These are phyloP conservation scores for Kryptolebias ocellatus DNA, from an alignment of 2,797 vertebrate genomes.

Conservation along the genomic window DNA sequence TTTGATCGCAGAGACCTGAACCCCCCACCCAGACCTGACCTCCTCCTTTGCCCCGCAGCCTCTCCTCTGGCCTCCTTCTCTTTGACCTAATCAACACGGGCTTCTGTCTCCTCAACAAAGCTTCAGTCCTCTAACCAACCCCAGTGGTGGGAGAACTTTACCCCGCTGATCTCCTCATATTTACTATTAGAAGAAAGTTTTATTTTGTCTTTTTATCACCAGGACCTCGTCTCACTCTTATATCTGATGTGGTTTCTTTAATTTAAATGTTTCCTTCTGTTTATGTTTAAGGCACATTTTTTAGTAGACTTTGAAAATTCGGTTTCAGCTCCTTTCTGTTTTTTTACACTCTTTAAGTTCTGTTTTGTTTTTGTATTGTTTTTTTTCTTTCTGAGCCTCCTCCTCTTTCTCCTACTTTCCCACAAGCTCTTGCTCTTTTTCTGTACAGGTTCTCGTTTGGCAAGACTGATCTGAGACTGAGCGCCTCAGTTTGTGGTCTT, in stretches of 20 bases:
- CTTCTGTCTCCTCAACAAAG: constrained; percentile 30
- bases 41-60: constrained; percentile 28
- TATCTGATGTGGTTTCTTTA: constrained; percentile 8
- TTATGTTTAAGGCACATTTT: constrained; percentile 36
- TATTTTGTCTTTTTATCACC: constrained; percentile 3
- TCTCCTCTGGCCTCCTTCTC: constrained; percentile 48
- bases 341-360: constrained; percentile 19
- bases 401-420: constrained; percentile 2
- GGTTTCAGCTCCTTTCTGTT: constrained; percentile 17
- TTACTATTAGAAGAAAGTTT: constrained; percentile 21
- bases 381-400: not conserved
- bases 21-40: constrained; percentile 34
- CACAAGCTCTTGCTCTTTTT: constrained; percentile 37
- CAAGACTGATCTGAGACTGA: constrained; percentile 50
- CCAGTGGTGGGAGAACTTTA: constrained; percentile 36
- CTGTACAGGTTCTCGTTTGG: constrained; percentile 26
- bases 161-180: constrained; percentile 35
- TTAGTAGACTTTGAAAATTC: constrained; percentile 20
- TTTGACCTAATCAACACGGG: constrained; percentile 48
- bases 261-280: constrained; percentile 21
- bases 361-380: constrained; percentile 29
- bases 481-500: constrained; percentile 31
- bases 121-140: constrained; percentile 38
- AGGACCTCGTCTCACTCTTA: constrained; percentile 3
- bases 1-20: constrained; percentile 64